Conservation (phyloP, 2,113 vertebrate genomes). For the Microtus pennsylvanicus region DNA sequence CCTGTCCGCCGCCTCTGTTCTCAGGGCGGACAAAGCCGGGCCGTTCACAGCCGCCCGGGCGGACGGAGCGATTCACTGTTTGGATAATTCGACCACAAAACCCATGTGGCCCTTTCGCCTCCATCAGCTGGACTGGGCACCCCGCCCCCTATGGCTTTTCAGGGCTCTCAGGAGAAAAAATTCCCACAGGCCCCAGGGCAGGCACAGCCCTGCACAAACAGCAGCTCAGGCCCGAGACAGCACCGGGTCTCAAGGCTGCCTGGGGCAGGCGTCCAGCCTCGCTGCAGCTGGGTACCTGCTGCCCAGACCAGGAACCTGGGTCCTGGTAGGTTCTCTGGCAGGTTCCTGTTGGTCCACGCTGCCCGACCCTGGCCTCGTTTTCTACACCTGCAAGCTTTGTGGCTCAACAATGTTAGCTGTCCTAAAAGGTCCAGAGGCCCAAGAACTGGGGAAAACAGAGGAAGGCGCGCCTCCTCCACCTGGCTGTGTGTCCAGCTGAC, state of each 20-base stretch:
- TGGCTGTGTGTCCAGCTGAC: not conserved
- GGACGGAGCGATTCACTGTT: conserved; percentile 56
- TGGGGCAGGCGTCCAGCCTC: not conserved
- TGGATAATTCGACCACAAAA: conserved; percentile 75
- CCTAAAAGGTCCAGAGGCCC: fast-evolving
- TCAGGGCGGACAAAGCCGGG: conserved; percentile 72
- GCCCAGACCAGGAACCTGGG: not conserved
- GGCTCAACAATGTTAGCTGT: fast-evolving
- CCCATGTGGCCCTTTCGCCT: conserved; percentile 63
- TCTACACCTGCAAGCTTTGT: not conserved
- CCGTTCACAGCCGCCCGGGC: conserved; percentile 58
- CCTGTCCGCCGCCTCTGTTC: not conserved
- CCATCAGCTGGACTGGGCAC: conserved; percentile 5
- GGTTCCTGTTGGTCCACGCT: not conserved
- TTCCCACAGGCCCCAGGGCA: conserved; percentile 66
- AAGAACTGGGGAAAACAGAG: too few relatives aligned
- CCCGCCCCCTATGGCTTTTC: conserved; percentile 22
- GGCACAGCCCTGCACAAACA: conserved; percentile 21
- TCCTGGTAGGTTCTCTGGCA: too few relatives aligned
- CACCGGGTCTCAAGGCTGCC: not conserved
- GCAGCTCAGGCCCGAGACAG: not conserved
- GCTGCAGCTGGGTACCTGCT: too few relatives aligned
- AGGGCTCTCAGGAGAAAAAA: not conserved
- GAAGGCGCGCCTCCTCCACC: fast-evolving
- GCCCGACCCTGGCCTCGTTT: not conserved